Conservation (phyloP, 92 coral and sea anemone species). For the Galaxea fascicularis region DNA sequence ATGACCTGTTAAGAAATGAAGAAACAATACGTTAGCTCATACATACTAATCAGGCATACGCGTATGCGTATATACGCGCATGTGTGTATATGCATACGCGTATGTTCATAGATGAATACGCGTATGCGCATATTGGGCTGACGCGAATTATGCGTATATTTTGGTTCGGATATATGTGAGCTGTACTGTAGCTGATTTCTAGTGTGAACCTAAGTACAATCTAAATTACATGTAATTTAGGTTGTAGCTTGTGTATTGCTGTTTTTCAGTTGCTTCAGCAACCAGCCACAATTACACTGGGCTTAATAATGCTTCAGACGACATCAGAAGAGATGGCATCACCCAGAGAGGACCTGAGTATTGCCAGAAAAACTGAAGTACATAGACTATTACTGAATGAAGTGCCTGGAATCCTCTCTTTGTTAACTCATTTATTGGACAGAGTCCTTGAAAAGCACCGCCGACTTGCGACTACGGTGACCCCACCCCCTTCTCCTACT, state of each 20-base stretch:
- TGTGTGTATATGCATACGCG: no score
- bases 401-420: slow-evolving; percentile 84
- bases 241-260: no score
- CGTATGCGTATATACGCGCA: no score
- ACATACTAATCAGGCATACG: no score
- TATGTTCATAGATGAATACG: no score
- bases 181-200: no score
- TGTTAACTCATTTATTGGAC: slow-evolving; percentile 86
- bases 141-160: no score
- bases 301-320: slow-evolving; percentile 91
- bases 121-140: no score
- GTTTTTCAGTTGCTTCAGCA: slow-evolving; percentile 87
- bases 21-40: no score
- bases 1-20: no score
- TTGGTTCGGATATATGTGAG: no score
- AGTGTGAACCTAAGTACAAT: neutral
- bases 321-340: slow-evolving; percentile 98
- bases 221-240: neutral
- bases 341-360: slow-evolving; percentile 93
- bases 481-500: slow-evolving; percentile 99
- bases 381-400: slow-evolving; percentile 87
- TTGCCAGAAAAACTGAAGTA: slow-evolving; percentile 91
- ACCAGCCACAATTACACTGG: slow-evolving; percentile 82
- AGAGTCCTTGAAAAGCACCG: slow-evolving; percentile 91
- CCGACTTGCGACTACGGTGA: slow-evolving; percentile 89